These are phyloP conservation scores for Dione juno DNA, from an alignment of 2,888 invertebrate species.

Conservation along the genomic window DNA sequence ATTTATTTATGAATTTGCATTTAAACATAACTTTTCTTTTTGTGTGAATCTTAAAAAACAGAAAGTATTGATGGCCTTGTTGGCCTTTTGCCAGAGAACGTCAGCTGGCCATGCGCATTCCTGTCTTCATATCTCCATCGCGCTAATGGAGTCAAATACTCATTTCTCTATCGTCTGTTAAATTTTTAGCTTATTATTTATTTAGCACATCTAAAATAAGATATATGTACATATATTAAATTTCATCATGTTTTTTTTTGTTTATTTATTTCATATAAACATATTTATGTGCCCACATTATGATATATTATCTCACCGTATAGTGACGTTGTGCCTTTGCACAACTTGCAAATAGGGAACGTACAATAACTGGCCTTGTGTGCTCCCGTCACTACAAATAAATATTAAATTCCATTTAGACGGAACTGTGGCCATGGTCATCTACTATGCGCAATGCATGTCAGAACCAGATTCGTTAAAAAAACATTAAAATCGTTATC, in stretches of 20 bases:
- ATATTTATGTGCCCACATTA: neutral
- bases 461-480: neutral
- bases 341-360: no score
- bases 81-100: conserved; percentile 41
- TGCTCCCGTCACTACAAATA: conserved; percentile 9
- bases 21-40: conserved; percentile 18
- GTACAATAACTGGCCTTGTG: conserved; percentile 8
- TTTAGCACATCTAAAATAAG: neutral
- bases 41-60: conserved; percentile 37
- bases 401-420: neutral
- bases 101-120: conserved; percentile 43
- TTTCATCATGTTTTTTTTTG: no score
- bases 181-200: conserved; percentile 13
- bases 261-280: no score
- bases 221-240: no score
- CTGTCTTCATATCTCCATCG: conserved; percentile 36
- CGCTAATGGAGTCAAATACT: conserved; percentile 32
- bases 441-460: neutral
- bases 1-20: no score
- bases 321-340: neutral
- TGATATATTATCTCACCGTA: conserved; percentile 1
- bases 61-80: conserved; percentile 43
- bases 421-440: conserved; percentile 10
- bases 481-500: neutral
- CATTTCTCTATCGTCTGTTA: conserved; percentile 30